Evolutionary conservation across 2,888 invertebrate species (phyloP).

Genomic region (Melinaea marsaeus): DNA sequence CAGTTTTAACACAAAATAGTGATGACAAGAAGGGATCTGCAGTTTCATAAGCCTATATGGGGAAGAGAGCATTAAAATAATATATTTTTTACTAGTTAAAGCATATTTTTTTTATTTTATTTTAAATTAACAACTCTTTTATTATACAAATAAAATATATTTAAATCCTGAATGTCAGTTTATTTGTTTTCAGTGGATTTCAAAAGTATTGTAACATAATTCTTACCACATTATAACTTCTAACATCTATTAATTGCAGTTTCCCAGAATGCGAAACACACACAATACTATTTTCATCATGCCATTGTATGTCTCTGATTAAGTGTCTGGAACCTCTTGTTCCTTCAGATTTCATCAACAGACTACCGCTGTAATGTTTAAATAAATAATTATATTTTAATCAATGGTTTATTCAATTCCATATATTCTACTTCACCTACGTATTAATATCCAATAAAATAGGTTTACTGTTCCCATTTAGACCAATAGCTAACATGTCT

Average conservation of each 20-base stretch:
- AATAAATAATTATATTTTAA: background rate
- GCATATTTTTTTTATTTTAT: too few species aligned
- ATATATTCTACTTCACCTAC: constrained; percentile 43
- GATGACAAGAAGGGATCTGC: constrained; percentile 61
- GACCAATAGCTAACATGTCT: constrained; percentile 58
- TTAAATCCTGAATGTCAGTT: background rate
- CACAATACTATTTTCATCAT: constrained; percentile 50
- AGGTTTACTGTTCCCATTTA: constrained; percentile 59
- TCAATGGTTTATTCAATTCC: background rate
- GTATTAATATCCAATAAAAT: constrained; percentile 57
- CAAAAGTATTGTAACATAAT: too few species aligned
- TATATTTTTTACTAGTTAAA: too few species aligned
- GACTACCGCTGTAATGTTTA: constrained; percentile 41
- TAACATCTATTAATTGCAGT: constrained; percentile 51
- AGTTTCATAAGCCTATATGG: constrained; percentile 49
- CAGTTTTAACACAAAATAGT: constrained; percentile 62
- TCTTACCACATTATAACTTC: constrained; percentile 51
- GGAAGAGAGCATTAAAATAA: background rate
- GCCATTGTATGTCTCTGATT: constrained; percentile 62
- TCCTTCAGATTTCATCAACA: constrained; percentile 39
- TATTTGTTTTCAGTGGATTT: background rate
- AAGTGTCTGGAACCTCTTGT: constrained; percentile 42
- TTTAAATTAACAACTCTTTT: too few species aligned
- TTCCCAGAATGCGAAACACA: constrained; percentile 61
- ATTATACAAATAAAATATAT: too few species aligned